phyloP scores from a whole-genome alignment of 2,888 invertebrate genomes.

The Dasysyrphus tricinctus region DNA sequence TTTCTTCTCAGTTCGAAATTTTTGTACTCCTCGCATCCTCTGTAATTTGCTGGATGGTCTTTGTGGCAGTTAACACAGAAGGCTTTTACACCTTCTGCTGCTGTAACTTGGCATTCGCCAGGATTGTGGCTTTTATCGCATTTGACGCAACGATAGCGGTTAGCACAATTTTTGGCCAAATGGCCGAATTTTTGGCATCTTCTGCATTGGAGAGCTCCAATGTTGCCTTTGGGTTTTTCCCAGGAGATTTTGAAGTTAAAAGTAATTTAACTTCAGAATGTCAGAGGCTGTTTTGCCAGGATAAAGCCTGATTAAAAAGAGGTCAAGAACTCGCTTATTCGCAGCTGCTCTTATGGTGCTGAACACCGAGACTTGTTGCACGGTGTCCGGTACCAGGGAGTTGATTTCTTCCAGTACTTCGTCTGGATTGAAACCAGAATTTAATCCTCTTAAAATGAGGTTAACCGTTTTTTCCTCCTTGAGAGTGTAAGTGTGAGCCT shows the following conservation, averaged over 20 bases:
- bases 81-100: neutral
- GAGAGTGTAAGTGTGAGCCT: too few species aligned
- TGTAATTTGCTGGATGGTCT: constrained; percentile 10
- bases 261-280: neutral
- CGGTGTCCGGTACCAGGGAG: neutral
- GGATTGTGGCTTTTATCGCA: neutral
- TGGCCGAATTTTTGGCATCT: too few species aligned
- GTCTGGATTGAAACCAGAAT: too few species aligned
- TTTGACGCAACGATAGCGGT: neutral
- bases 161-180: neutral
- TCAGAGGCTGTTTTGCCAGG: neutral
- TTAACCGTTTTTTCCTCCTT: too few species aligned
- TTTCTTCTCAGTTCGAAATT: neutral
- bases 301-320: neutral
- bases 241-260: neutral
- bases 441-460: too few species aligned
- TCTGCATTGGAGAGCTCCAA: neutral
- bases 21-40: neutral
- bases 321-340: neutral
- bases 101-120: neutral
- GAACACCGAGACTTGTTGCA: neutral
- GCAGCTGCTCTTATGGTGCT: neutral
- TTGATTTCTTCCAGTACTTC: too few species aligned
- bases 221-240: neutral
- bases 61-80: neutral